Evolutionary conservation across 2,888 invertebrate genomes (phyloP).

Genomic region (Leistus spinibarbis): DNA sequence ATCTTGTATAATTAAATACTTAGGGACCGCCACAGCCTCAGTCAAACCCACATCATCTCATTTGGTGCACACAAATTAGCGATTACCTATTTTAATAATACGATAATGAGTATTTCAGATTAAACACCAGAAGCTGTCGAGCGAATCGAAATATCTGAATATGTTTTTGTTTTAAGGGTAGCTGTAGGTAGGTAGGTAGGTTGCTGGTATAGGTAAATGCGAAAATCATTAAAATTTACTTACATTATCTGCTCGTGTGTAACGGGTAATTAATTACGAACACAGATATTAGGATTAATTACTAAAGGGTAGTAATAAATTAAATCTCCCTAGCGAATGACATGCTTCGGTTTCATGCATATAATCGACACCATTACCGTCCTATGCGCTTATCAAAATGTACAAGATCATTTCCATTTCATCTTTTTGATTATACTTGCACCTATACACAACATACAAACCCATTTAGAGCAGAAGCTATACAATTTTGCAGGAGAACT

Average conservation of each 20-base stretch:
- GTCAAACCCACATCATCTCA: conserved; percentile 9
- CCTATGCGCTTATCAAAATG: background rate
- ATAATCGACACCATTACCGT: background rate
- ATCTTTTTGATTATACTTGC: too few species aligned
- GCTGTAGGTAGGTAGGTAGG: background rate
- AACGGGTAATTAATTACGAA: conserved; percentile 33
- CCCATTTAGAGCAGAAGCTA: too few species aligned
- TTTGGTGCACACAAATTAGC: conserved; percentile 15
- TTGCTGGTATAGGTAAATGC: conserved; percentile 4
- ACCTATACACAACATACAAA: too few species aligned
- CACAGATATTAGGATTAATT: conserved; percentile 39
- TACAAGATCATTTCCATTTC: too few species aligned
- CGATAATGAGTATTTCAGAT: conserved; percentile 31
- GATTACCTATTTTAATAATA: conserved; percentile 33
- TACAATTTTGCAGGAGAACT: too few species aligned
- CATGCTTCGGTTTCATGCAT: background rate
- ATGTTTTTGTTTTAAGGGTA: conserved; percentile 6
- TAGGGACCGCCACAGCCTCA: background rate
- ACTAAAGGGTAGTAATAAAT: conserved; percentile 34
- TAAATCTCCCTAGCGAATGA: conserved; percentile 26
- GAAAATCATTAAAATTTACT: conserved; percentile 35
- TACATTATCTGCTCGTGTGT: conserved; percentile 23
- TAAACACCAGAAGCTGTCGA: conserved; percentile 23
- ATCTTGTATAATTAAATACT: background rate
- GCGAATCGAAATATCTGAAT: conserved; percentile 22